phyloP scores from a whole-genome alignment of 2,797 vertebrate species.

The Thaleichthys pacificus region DNA sequence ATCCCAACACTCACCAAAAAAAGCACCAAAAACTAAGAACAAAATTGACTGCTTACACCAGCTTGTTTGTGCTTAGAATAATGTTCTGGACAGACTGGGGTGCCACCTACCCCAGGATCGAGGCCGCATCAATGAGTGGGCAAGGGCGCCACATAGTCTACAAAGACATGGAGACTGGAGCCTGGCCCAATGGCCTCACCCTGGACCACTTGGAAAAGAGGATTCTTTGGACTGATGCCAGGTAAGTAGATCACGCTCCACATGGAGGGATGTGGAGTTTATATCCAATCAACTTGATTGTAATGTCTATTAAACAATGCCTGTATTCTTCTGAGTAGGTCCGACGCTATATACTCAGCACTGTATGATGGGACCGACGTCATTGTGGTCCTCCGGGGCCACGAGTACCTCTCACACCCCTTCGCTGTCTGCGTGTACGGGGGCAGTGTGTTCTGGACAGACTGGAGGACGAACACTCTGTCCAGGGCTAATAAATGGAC shows the following conservation, averaged over 20 bases:
- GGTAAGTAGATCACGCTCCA: constrained; percentile 18
- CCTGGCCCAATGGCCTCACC: constrained; percentile 87
- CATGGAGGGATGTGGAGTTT: neutral
- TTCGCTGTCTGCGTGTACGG: constrained; percentile 86
- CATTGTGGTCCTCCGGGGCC: constrained; percentile 84
- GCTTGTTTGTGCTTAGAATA: constrained; percentile 63
- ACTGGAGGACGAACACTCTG: constrained; percentile 87
- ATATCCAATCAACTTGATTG: neutral
- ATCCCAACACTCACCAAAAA: neutral
- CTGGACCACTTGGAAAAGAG: constrained; percentile 87
- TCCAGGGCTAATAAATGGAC: constrained; percentile 89
- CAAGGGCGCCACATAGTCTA: constrained; percentile 81
- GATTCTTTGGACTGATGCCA: constrained; percentile 87
- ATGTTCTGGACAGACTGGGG: constrained; percentile 92
- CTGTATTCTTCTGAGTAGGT: constrained; percentile 66
- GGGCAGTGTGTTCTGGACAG: constrained; percentile 87
- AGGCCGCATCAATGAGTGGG: constrained; percentile 86
- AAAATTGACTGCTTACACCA: too few relatives aligned
- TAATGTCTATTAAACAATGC: too few relatives aligned
- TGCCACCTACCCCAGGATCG: constrained; percentile 86
- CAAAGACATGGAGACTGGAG: constrained; percentile 86
- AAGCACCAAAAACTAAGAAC: neutral
- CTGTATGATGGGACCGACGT: constrained; percentile 81
- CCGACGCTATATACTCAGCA: constrained; percentile 88
- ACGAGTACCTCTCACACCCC: constrained; percentile 88